A percentile compares a stretch with the other conserved stretches of the same genome.
These are phyloP conservation scores for Erpetoichthys calabaricus DNA, from an alignment of 2,797 vertebrate species.

Conservation along the genomic window DNA sequence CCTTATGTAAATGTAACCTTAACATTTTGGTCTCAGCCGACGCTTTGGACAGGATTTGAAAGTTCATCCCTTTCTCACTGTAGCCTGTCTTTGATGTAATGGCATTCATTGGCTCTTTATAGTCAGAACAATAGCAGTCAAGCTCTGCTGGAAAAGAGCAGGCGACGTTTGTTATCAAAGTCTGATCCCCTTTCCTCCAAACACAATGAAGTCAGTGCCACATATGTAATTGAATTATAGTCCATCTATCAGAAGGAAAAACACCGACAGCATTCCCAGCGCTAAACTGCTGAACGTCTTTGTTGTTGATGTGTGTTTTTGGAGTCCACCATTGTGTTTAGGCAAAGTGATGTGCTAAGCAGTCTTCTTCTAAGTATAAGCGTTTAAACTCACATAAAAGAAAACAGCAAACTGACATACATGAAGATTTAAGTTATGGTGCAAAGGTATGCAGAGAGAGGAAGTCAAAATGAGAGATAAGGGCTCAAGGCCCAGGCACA, in stretches of 20 bases:
- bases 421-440: too few species aligned
- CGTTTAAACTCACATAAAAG: too few species aligned
- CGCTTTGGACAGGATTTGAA: conserved; percentile 10
- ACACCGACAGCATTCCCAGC: conserved; percentile 64
- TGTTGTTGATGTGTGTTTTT: conserved; percentile 40
- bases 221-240: conserved; percentile 45
- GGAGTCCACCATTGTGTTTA: too few species aligned
- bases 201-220: conserved; percentile 40
- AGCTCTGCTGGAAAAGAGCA: conserved; percentile 41
- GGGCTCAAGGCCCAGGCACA: too few species aligned
- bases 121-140: conserved; percentile 49
- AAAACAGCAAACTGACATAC: too few species aligned
- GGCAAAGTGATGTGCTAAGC: too few species aligned
- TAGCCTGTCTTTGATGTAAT: conserved; percentile 28
- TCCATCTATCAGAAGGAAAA: conserved; percentile 44
- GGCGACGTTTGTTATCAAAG: conserved; percentile 64
- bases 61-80: conserved; percentile 15
- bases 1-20: too few species aligned
- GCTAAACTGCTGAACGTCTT: conserved; percentile 51
- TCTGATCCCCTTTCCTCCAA: conserved; percentile 46
- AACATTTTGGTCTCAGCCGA: too few species aligned
- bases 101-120: conserved; percentile 48
- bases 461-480: too few species aligned
- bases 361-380: too few species aligned
- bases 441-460: too few species aligned